phyloP scores from a whole-genome alignment of 2,888 invertebrate species.

The Agrotis ipsilon region DNA sequence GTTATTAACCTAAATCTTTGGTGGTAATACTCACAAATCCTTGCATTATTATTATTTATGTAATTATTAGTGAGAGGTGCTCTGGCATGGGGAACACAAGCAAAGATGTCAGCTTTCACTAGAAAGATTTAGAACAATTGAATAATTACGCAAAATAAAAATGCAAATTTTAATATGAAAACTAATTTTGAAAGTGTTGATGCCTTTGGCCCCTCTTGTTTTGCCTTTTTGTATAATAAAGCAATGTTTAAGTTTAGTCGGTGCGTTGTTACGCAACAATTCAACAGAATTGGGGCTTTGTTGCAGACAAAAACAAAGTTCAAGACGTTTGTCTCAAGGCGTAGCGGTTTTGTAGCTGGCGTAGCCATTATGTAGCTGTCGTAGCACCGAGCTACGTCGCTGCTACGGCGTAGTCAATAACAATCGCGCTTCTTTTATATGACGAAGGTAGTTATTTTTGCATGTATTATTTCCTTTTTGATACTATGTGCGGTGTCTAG shows the following conservation, averaged over 20 bases:
- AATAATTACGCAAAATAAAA: constrained; percentile 17
- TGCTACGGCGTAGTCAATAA: constrained; percentile 30
- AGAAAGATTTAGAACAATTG: constrained; percentile 7
- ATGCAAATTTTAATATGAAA: constrained; percentile 22
- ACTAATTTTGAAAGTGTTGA: constrained; percentile 33
- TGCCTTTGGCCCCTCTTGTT: constrained; percentile 25
- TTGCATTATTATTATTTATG: not conserved
- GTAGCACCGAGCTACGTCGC: constrained; percentile 47
- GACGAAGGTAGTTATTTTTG: not conserved
- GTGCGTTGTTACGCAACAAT: constrained; percentile 47
- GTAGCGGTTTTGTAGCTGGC: constrained; percentile 44
- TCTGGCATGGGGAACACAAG: not conserved
- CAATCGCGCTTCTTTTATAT: constrained; percentile 14
- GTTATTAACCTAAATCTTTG: constrained; percentile 9
- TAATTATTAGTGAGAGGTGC: not conserved
- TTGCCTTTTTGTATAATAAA: constrained; percentile 46
- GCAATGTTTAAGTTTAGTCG: constrained; percentile 43
- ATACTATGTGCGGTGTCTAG: too few relatives aligned
- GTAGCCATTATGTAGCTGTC: constrained; percentile 54
- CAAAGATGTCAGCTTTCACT: not conserved
- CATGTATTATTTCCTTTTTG: too few relatives aligned
- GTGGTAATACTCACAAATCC: constrained; percentile 14
- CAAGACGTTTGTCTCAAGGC: constrained; percentile 42
- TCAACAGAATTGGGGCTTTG: constrained; percentile 44
- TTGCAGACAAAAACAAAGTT: constrained; percentile 53